Conservation (phyloP, 64 coral and sea anemone genomes). For the Pocillopora verrucosa region DNA sequence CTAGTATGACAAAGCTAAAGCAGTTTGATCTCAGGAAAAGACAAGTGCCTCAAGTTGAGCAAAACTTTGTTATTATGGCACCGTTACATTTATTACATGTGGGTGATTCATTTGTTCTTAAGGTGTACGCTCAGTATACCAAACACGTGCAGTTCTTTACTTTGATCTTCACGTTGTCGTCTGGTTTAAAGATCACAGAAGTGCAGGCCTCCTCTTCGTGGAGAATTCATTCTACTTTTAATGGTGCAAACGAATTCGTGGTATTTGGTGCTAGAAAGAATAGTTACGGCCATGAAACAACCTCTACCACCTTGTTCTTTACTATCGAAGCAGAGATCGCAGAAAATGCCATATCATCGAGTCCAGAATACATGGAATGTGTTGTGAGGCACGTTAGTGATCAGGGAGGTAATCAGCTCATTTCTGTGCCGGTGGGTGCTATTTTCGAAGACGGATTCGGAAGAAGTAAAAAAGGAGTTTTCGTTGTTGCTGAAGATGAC, state of each 20-base stretch:
- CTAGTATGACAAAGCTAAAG: neutral
- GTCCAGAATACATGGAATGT: slow-evolving; percentile 19
- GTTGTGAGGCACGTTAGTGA: neutral
- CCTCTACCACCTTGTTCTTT: neutral
- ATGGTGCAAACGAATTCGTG: slow-evolving; percentile 5
- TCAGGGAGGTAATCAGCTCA: slow-evolving; percentile 3
- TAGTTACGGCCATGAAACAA: neutral
- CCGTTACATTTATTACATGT: slow-evolving; percentile 10
- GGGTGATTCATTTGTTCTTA: neutral
- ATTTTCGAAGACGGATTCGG: slow-evolving; percentile 43
- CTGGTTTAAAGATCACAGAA: neutral
- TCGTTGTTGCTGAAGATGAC: slow-evolving; percentile 13
- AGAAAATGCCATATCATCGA: neutral
- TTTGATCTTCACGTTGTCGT: slow-evolving; percentile 6
- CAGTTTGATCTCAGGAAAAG: neutral
- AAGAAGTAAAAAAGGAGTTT: slow-evolving; percentile 11
- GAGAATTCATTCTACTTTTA: slow-evolving; percentile 14
- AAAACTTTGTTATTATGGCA: slow-evolving; percentile 2
- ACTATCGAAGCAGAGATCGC: neutral
- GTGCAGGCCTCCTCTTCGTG: slow-evolving; percentile 6
- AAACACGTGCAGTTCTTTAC: neutral
- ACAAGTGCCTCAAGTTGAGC: neutral
- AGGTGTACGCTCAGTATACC: slow-evolving; percentile 3
- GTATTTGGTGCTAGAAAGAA: neutral
- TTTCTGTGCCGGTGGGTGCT: neutral